phyloP scores from a whole-genome alignment of 2,113 vertebrate genomes.

The Archilochus colubris region DNA sequence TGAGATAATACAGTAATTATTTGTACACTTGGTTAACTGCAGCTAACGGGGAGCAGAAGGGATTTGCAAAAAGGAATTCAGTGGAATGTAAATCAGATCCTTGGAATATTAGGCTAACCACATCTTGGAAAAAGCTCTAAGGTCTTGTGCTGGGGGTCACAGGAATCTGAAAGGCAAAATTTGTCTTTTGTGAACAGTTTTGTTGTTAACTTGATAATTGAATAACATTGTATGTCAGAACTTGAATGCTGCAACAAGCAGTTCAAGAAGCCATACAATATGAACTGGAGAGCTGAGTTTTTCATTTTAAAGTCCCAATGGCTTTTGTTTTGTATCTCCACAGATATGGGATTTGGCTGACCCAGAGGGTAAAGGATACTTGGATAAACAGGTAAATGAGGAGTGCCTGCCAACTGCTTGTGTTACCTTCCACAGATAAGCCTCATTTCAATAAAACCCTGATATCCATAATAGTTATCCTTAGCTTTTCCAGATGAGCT shows the following conservation, averaged over 20 bases:
- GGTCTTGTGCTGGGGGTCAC: not conserved
- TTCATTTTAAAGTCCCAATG: not conserved
- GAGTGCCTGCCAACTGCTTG: not conserved
- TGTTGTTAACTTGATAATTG: not conserved
- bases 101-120: not conserved
- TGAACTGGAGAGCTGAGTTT: not conserved
- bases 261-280: not conserved
- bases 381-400: slow-evolving; percentile 92
- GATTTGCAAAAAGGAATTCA: not conserved
- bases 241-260: not conserved
- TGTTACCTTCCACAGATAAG: not conserved
- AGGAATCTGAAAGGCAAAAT: not conserved
- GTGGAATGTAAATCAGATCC: not conserved
- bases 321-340: slow-evolving; percentile 1
- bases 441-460: not conserved
- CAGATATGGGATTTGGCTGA: slow-evolving; percentile 99
- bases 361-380: slow-evolving; percentile 94
- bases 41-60: not conserved
- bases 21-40: not conserved
- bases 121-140: not conserved
- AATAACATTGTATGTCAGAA: not conserved
- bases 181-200: not conserved
- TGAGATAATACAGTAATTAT: not conserved
- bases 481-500: not conserved
- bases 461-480: not conserved